Percentiles rank a stretch among this genome's conserved stretches.
Evolutionary conservation across 2,888 invertebrate genomes (phyloP).

Genomic region (Octodonta nipae): DNA sequence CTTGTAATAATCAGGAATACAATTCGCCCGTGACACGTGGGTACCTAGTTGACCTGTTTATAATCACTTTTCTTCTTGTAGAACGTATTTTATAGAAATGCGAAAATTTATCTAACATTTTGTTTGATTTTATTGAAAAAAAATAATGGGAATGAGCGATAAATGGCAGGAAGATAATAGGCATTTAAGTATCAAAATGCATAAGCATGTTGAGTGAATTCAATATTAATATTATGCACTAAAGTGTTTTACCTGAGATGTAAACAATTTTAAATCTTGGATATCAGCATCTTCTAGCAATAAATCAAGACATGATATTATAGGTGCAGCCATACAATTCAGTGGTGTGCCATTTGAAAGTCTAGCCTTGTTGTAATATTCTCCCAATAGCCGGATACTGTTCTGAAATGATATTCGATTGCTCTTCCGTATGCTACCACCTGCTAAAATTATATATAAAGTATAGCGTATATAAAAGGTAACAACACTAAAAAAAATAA

Average conservation of each 20-base stretch:
- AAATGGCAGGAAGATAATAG: background rate
- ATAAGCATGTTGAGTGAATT: background rate
- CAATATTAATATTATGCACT: slow-evolving; percentile 4
- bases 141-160: background rate
- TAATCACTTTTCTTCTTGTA: too few relatives aligned
- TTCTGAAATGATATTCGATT: slow-evolving; percentile 29
- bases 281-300: slow-evolving; percentile 30
- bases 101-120: too few relatives aligned
- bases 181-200: background rate
- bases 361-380: slow-evolving; percentile 29
- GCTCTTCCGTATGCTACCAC: slow-evolving; percentile 15
- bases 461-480: too few relatives aligned
- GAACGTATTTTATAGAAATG: too few relatives aligned
- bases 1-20: too few relatives aligned
- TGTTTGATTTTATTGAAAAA: too few relatives aligned
- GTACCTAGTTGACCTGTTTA: too few relatives aligned
- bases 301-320: slow-evolving; percentile 32
- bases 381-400: slow-evolving; percentile 31
- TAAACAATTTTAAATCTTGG: slow-evolving; percentile 33
- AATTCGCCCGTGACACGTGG: too few relatives aligned
- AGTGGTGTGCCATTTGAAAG: slow-evolving; percentile 21
- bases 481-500: too few relatives aligned
- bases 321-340: slow-evolving; percentile 24
- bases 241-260: slow-evolving; percentile 34
- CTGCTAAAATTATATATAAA: too few relatives aligned